Conservation (phyloP, 2,797 vertebrate genomes). For the Xenopus petersii region DNA sequence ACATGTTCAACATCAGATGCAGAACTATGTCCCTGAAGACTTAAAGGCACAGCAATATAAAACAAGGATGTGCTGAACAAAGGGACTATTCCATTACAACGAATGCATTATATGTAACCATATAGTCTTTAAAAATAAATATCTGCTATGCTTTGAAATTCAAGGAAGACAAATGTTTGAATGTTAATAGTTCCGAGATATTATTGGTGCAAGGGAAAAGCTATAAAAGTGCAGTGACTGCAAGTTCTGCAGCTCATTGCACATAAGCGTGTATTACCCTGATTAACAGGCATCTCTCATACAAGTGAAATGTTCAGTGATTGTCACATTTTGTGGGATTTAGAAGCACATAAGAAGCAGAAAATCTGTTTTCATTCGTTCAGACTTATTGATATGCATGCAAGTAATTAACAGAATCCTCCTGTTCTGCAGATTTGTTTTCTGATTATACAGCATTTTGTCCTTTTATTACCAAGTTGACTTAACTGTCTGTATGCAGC, state of each 20-base stretch:
- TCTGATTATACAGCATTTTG: not conserved
- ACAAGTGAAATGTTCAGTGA: not conserved
- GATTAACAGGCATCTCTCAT: not conserved
- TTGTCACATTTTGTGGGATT: not conserved
- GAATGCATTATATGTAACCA: conserved; percentile 12
- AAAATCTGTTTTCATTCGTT: not conserved
- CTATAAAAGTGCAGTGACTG: not conserved
- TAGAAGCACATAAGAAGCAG: not conserved
- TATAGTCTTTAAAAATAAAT: conserved; percentile 46
- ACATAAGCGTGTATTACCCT: not conserved
- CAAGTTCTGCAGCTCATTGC: not conserved
- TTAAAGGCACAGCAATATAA: conserved; percentile 57
- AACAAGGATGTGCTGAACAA: conserved; percentile 54
- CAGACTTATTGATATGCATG: not conserved
- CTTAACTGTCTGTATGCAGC: too few relatives aligned
- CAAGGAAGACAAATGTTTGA: too few relatives aligned
- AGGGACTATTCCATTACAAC: conserved; percentile 54
- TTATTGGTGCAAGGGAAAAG: too few relatives aligned
- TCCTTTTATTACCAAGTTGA: too few relatives aligned
- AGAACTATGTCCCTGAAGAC: conserved; percentile 55
- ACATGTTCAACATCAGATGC: conserved; percentile 56
- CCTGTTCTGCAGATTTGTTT: not conserved
- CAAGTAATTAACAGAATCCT: not conserved
- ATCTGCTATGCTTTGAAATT: too few relatives aligned
- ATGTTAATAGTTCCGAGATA: too few relatives aligned